phyloP scores from a whole-genome alignment of 2,113 vertebrate species.

The Podarcis cretensis region DNA sequence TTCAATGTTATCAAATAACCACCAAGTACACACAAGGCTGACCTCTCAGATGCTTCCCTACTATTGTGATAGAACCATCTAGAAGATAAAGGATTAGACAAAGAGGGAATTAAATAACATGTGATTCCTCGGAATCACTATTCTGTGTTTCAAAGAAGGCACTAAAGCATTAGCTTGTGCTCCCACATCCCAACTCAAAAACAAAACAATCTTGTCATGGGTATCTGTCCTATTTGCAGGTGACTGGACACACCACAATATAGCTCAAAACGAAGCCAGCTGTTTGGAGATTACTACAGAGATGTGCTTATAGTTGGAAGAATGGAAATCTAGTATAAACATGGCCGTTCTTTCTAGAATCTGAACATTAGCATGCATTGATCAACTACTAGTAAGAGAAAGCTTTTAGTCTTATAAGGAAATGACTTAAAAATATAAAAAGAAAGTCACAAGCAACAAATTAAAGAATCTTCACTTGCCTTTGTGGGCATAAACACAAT shows the following conservation, averaged over 20 bases:
- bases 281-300: slow-evolving; percentile 58
- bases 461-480: slow-evolving; percentile 58
- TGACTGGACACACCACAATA: slow-evolving; percentile 72
- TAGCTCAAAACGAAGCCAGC: slow-evolving; percentile 65
- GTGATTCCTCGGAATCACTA: slow-evolving; percentile 73
- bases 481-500: slow-evolving; percentile 64
- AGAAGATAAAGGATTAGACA: slow-evolving; percentile 46
- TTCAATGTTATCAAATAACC: slow-evolving; percentile 53
- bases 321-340: slow-evolving; percentile 63
- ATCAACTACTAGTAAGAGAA: slow-evolving; percentile 70
- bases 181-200: slow-evolving; percentile 69
- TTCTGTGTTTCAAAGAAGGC: slow-evolving; percentile 77
- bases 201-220: slow-evolving; percentile 59
- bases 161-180: slow-evolving; percentile 84
- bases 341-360: slow-evolving; percentile 60
- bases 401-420: slow-evolving; percentile 68
- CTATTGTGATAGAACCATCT: slow-evolving; percentile 57
- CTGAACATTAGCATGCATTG: slow-evolving; percentile 75
- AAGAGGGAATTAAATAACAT: slow-evolving; percentile 62
- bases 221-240: slow-evolving; percentile 70
- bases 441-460: slow-evolving; percentile 67
- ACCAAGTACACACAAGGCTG: slow-evolving; percentile 48
- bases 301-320: slow-evolving; percentile 65
- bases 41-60: slow-evolving; percentile 61
- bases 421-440: slow-evolving; percentile 70